Percentiles rank a stretch among this genome's conserved stretches.
Evolutionary conservation across 2,888 invertebrate genomes (phyloP).

Genomic region (Clistopyga incitator): DNA sequence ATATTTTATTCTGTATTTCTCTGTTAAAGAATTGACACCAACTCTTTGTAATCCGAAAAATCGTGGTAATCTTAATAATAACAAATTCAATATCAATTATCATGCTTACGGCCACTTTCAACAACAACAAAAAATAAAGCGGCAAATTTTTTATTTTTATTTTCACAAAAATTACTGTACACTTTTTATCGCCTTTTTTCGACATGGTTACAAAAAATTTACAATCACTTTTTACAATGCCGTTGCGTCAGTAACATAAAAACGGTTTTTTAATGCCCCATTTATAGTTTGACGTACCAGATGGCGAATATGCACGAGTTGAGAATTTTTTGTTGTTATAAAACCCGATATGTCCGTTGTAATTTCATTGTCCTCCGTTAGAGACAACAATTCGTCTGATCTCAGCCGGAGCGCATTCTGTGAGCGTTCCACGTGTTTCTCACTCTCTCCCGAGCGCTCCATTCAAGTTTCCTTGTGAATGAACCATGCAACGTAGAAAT

Average conservation of each 20-base stretch:
- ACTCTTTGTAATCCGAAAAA: background rate
- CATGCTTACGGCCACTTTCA: too few relatives aligned
- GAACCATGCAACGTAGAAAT: constrained; percentile 28
- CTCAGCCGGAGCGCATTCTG: background rate
- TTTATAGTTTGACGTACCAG: background rate
- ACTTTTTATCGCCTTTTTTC: too few relatives aligned
- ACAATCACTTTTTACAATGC: background rate
- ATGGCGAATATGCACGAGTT: constrained; percentile 8
- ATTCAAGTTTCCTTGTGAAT: constrained; percentile 46
- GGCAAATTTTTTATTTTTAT: too few relatives aligned
- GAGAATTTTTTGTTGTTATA: constrained; percentile 3
- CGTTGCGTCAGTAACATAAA: too few relatives aligned
- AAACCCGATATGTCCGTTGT: constrained; percentile 11
- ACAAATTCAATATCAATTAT: too few relatives aligned
- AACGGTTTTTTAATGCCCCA: too few relatives aligned
- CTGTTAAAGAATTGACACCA: background rate
- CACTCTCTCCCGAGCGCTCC: constrained; percentile 27
- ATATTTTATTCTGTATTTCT: background rate
- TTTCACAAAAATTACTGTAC: too few relatives aligned
- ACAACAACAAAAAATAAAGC: too few relatives aligned
- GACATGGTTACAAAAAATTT: too few relatives aligned
- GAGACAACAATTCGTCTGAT: background rate
- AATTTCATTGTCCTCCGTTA: background rate
- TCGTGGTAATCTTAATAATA: background rate
- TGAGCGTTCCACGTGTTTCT: constrained; percentile 65